Base-by-base conservation (phyloP, 2,888 invertebrate genomes). In the Lithophane ornitopus region DNA sequence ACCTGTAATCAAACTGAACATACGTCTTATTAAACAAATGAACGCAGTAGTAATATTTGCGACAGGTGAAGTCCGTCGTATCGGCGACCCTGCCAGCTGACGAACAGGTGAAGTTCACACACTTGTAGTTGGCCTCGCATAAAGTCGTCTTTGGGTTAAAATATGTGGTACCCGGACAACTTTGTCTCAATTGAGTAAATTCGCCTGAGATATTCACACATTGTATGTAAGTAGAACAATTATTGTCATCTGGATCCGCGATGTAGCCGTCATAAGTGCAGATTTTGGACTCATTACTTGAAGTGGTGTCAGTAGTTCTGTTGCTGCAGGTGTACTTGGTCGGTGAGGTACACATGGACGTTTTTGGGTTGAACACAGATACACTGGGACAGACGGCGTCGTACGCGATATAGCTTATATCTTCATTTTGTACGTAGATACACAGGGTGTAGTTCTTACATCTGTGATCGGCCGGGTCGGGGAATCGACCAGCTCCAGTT, bases 81-180 rank as follows among this genome's bases (percentile, higher is more conserved):
- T 80, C 63, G 3, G 81, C 67, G 39, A 49, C 11, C 39, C 80
- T 81, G 39, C 80, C 80, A 26, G 81, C 52, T 34, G 46, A 22
- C 12, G 39, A 14, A 41, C 80, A 80, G 11, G 2, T 16, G 26
- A 75, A 68, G 2, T 54, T 14, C 11, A 4, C 28, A 34, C 81
- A 80, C 12, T 28, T 54, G 62, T 70, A 70, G 34, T 68, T 22
- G 3, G 39, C 9, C 19, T 80, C 81, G 19, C 81, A 81, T 28
- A 80, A 59, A 44, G 75, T 81, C n/a, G 81, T 80, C 7, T 52
- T 68, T 14, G 80, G 81, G n/a, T 80, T 81, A 39, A 46, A 80
- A 54, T 75, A 80, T 34, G 81, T 70, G 7, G 19, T 61, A 2
- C 0, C 8, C 22, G 81, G 80, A 52, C 80, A 80, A 46, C 2